Evolutionary conservation across 2,113 vertebrate genomes (phyloP), one percentile per base, ranked within the genome.

Genomic region (Psilopogon haemacephalus): DNA sequence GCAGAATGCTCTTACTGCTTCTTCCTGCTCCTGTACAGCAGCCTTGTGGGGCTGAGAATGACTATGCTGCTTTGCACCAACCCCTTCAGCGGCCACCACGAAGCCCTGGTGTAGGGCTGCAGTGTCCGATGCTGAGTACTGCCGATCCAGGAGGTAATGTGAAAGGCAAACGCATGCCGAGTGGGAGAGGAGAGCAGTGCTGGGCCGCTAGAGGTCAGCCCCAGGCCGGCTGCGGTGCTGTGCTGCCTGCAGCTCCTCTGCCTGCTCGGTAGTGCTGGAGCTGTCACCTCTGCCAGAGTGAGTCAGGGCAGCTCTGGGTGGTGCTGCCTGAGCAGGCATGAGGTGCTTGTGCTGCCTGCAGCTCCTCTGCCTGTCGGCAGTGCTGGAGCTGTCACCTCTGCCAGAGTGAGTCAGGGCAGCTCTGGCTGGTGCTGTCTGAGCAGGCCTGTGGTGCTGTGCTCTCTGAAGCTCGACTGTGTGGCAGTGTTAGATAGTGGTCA

Each of bases 141-240:
- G 56, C 52, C 15, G 27, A 54, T 55, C 63, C 63, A 26, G 56
- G 65, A 65, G 44, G 24, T 33, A 28, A 32, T 3, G 13, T 33
- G 8, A 1, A 62, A 72, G 67, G 48, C 58, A n/a, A 27, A 35
- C 0, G 1, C 5, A 19, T 67, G 23, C 24, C 68, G 33, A 77
- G 63, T 37, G 65, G 65, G 65, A 12, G 50, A 40, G 56, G 42
- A 79, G 50, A 75, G 62, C 50, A 16, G 17, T 56, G 74, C 38
- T 17, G 91, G 32, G 78, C 95, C 97, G 30, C 94, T 97, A 97
- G 97, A 88, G 95, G 97, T 95, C 97, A 90, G 62, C n/a, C 52
- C 80, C 55, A 30, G 52, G 67, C 80, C 4, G 35, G 52, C 7
- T n/a, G 37, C 1, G 3, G 46, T n/a, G n/a, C n/a, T n/a, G n/a